Evolutionary conservation across 2,113 vertebrate genomes (phyloP).

Genomic region (Leuciscus idus): DNA sequence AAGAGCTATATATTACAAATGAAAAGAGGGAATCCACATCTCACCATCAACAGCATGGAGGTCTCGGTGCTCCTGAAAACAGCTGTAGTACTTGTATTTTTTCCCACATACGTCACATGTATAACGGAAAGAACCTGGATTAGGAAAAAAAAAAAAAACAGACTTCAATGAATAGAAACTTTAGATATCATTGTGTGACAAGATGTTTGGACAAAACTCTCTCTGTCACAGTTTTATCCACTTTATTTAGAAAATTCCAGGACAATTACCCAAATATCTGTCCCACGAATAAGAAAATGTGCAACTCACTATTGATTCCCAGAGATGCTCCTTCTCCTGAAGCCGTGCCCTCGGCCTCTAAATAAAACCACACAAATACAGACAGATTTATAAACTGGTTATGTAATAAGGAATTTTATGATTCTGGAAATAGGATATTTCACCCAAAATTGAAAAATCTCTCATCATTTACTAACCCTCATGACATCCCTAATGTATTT

Average conservation of each 20-base stretch:
- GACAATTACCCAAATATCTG: background rate
- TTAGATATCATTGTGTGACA: background rate
- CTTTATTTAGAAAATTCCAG: background rate
- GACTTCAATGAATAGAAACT: background rate
- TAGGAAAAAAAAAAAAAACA: background rate
- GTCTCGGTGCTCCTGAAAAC: slow-evolving; percentile 97
- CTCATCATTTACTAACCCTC: no score
- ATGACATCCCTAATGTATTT: no score
- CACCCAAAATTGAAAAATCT: no score
- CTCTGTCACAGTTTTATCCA: background rate
- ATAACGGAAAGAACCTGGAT: slow-evolving; percentile 88
- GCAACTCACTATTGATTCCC: slow-evolving; percentile 78
- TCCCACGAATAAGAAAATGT: background rate
- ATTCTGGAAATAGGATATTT: background rate
- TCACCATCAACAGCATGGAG: slow-evolving; percentile 96
- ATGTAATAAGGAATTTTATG: background rate
- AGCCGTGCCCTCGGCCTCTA: slow-evolving; percentile 81
- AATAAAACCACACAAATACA: slow-evolving; percentile 6
- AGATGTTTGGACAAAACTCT: background rate
- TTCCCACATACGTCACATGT: slow-evolving; percentile 98
- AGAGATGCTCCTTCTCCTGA: slow-evolving; percentile 83
- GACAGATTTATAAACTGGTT: background rate
- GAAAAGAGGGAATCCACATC: background rate
- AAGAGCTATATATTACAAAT: background rate
- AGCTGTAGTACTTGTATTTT: slow-evolving; percentile 99